Evolutionary conservation across 2,113 vertebrate genomes (phyloP).

Genomic region (Callopanchax toddi): DNA sequence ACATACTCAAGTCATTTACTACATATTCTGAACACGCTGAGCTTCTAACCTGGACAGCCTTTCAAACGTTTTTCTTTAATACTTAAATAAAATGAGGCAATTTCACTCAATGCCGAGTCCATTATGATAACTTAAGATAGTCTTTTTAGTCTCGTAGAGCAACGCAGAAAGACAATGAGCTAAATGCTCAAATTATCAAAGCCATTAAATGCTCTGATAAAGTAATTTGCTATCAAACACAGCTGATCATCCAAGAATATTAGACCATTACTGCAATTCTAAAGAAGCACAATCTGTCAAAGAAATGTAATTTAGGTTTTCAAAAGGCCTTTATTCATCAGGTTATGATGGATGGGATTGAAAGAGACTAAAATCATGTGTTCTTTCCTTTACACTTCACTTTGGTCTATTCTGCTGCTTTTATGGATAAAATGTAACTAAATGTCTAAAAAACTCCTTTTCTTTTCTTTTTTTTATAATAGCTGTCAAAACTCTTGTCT

Average conservation of each 20-base stretch:
- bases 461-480: slow-evolving; percentile 13
- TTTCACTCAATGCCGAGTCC: slow-evolving; percentile 70
- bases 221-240: slow-evolving; percentile 72
- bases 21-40: slow-evolving; percentile 33
- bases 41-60: slow-evolving; percentile 5
- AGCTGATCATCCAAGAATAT: slow-evolving; percentile 74
- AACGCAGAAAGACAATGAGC: slow-evolving; percentile 59
- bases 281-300: slow-evolving; percentile 76
- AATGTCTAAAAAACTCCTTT: background rate
- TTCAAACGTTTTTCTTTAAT: slow-evolving; percentile 38
- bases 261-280: slow-evolving; percentile 78
- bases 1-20: background rate
- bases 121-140: slow-evolving; percentile 75
- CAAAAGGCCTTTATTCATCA: slow-evolving; percentile 66
- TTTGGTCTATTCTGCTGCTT: slow-evolving; percentile 30
- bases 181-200: slow-evolving; percentile 74
- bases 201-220: slow-evolving; percentile 72
- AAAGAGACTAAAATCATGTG: slow-evolving; percentile 40
- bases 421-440: background rate
- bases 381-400: slow-evolving; percentile 12
- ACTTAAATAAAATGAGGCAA: slow-evolving; percentile 66
- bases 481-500: slow-evolving; percentile 26
- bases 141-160: slow-evolving; percentile 50
- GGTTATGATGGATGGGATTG: slow-evolving; percentile 47
- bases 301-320: slow-evolving; percentile 77